A percentile compares a stretch with the other conserved stretches of the same genome.
These are phyloP conservation scores for Ochlodes sylvanus DNA, from an alignment of 2,888 invertebrate genomes.

Conservation along the genomic window DNA sequence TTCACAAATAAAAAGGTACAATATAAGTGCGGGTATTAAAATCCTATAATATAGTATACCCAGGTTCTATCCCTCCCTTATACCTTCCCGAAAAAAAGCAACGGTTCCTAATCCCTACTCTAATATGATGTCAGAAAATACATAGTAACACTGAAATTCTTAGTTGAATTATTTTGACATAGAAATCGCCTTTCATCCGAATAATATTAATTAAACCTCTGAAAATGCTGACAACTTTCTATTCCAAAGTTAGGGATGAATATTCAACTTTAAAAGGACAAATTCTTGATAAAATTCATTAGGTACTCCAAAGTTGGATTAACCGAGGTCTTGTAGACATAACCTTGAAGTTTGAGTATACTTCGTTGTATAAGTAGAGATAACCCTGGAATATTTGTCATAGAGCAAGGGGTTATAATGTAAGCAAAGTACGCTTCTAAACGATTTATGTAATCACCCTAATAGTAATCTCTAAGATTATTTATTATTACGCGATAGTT, in stretches of 20 bases:
- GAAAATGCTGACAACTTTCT: constrained; percentile 3
- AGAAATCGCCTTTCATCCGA: neutral
- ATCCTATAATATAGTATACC: too few species aligned
- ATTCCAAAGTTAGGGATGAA: constrained; percentile 14
- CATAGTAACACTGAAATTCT: too few species aligned
- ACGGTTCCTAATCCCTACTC: too few species aligned
- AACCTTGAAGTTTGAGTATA: constrained; percentile 4
- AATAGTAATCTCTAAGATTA: neutral
- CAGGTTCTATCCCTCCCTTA: too few species aligned
- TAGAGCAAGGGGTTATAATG: neutral
- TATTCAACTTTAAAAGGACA: constrained; percentile 19
- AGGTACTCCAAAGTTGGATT: neutral
- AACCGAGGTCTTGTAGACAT: constrained; percentile 2
- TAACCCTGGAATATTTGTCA: neutral
- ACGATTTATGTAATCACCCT: neutral
- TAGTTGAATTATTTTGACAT: too few species aligned
- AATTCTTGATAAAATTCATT: constrained; percentile 19
- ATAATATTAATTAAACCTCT: constrained; percentile 20
- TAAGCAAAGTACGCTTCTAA: neutral
- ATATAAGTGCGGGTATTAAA: too few species aligned
- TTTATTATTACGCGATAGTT: neutral
- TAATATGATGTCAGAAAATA: too few species aligned
- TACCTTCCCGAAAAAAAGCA: too few species aligned
- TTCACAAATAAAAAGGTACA: too few species aligned
- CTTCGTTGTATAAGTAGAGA: neutral